phyloP scores from a whole-genome alignment of 2,888 invertebrate genomes.

The Elegia similella region DNA sequence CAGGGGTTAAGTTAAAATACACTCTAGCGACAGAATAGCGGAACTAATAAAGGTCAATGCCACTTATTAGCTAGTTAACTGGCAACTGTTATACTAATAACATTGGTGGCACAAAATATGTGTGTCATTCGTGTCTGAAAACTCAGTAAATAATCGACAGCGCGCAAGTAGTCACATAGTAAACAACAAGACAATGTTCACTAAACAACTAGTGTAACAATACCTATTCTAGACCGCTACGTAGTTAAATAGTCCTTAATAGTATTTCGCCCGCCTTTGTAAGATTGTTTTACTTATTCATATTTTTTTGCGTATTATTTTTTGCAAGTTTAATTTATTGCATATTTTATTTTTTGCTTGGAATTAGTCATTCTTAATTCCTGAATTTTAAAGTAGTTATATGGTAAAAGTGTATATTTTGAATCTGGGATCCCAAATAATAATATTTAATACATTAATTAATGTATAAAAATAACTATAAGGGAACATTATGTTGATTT shows the following conservation, averaged over 20 bases:
- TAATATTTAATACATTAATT: not conserved
- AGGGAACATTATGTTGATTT: not conserved
- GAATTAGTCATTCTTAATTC: no score
- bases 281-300: no score
- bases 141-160: slow-evolving; percentile 19
- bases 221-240: slow-evolving; percentile 51
- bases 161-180: slow-evolving; percentile 27
- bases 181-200: slow-evolving; percentile 61
- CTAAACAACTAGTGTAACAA: slow-evolving; percentile 63
- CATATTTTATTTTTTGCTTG: not conserved
- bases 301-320: not conserved
- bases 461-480: not conserved
- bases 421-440: no score
- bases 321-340: not conserved
- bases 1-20: no score
- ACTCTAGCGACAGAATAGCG: no score
- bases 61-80: no score
- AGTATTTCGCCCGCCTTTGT: slow-evolving; percentile 21
- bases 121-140: not conserved
- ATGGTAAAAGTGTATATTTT: no score
- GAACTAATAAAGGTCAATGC: no score
- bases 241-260: slow-evolving; percentile 32
- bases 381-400: no score
- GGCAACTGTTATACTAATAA: no score
- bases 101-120: not conserved